These are phyloP conservation scores for Oreochromis niloticus DNA, from an alignment of 2,113 vertebrate species.

Conservation along the genomic window DNA sequence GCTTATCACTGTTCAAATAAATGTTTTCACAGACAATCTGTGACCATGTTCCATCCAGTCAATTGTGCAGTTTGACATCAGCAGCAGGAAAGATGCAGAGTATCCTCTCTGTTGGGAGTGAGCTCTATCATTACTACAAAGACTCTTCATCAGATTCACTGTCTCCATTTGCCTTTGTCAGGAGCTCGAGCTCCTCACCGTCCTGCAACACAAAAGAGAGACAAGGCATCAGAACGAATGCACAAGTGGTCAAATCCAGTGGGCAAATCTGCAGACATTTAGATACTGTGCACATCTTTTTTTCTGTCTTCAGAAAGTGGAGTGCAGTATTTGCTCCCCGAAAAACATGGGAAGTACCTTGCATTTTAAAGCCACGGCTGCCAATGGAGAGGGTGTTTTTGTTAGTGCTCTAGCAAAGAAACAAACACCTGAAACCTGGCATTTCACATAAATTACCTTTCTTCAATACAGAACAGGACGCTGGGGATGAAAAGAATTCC, in stretches of 20 bases:
- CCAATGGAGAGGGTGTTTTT: neutral
- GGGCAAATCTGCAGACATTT: neutral
- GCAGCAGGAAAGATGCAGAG: neutral
- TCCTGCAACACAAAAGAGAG: constrained; percentile 73
- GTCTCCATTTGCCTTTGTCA: constrained; percentile 84
- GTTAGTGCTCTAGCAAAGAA: neutral
- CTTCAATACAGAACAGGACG: neutral
- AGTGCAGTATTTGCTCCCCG: neutral
- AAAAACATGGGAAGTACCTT: neutral
- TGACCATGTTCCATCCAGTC: neutral
- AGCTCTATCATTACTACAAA: constrained; percentile 35
- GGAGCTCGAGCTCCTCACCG: constrained; percentile 89
- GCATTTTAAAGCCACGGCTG: neutral
- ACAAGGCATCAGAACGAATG: neutral
- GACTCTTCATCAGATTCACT: constrained; percentile 88
- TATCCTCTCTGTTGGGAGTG: neutral
- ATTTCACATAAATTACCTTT: neutral
- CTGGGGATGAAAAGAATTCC: neutral
- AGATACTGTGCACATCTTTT: neutral
- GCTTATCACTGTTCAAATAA: neutral
- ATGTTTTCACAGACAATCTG: neutral
- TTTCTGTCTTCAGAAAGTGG: neutral
- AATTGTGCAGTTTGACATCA: neutral
- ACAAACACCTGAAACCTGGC: neutral
- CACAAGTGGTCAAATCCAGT: neutral